Conservation (phyloP, 2,888 invertebrate species). For the Aricia artaxerxes region DNA sequence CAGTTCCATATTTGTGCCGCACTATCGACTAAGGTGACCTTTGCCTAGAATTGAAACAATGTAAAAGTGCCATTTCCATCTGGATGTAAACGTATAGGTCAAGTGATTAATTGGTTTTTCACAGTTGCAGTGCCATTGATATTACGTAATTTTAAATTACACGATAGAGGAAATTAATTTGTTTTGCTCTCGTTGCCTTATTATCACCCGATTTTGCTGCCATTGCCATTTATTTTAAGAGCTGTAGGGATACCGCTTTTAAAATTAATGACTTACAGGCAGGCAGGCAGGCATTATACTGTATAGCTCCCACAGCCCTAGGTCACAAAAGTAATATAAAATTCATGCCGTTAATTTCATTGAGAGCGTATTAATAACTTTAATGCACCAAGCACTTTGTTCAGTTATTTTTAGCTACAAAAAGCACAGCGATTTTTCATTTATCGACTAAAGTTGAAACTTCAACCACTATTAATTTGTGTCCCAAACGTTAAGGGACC, state of each 20-base stretch:
- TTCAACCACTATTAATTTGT: background rate
- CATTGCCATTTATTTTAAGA: too few species aligned
- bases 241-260: too few species aligned
- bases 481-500: background rate
- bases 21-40: background rate
- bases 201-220: too few species aligned
- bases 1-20: background rate
- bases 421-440: background rate
- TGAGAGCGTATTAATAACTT: background rate
- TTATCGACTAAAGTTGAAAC: background rate
- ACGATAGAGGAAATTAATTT: background rate
- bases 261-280: background rate
- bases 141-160: conserved; percentile 8
- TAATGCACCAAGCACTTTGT: background rate
- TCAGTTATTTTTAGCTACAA: background rate
- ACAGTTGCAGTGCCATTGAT: background rate
- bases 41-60: conserved; percentile 4
- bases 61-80: conserved; percentile 6
- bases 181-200: background rate
- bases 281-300: too few species aligned
- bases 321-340: background rate
- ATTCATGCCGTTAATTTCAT: background rate
- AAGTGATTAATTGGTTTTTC: conserved; percentile 3
- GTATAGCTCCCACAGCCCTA: background rate
- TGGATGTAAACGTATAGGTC: background rate